Evolutionary conservation across 2,113 vertebrate genomes (phyloP).

Genomic region (Caranx melampygus): DNA sequence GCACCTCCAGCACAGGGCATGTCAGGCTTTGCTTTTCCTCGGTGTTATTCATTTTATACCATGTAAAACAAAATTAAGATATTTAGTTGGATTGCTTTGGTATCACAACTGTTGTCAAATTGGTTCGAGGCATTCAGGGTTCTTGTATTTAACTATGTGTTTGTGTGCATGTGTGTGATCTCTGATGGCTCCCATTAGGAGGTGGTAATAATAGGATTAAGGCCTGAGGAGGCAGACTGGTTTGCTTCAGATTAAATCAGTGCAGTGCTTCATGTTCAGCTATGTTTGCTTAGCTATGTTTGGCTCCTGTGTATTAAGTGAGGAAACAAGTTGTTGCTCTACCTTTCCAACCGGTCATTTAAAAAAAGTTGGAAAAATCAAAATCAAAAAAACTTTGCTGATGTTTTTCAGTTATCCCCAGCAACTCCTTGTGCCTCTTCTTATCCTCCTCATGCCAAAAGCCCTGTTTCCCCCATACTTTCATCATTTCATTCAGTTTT

Average conservation of each 20-base stretch:
- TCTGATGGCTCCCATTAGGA: slow-evolving; percentile 50
- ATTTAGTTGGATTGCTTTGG: slow-evolving; percentile 23
- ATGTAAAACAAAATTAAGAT: slow-evolving; percentile 14
- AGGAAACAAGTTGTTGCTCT: slow-evolving; percentile 23
- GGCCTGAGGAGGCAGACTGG: slow-evolving; percentile 56
- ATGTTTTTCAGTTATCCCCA: not conserved
- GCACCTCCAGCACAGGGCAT: slow-evolving; percentile 42
- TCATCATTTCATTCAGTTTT: slow-evolving; percentile 17
- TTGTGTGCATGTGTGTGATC: not conserved
- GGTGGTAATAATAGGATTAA: slow-evolving; percentile 72
- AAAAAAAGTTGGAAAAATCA: no score
- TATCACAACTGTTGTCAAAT: not conserved
- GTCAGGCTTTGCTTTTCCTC: slow-evolving; percentile 27
- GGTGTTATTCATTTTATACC: slow-evolving; percentile 21
- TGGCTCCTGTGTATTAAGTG: slow-evolving; percentile 36
- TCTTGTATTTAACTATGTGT: not conserved
- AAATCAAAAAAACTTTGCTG: not conserved
- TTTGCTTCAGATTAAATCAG: slow-evolving; percentile 64
- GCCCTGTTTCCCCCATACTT: slow-evolving; percentile 1
- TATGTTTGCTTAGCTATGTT: slow-evolving; percentile 55
- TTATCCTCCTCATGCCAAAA: not conserved
- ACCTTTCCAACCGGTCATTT: no score
- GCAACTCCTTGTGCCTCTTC: slow-evolving; percentile 8
- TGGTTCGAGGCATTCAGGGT: not conserved
- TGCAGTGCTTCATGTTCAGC: slow-evolving; percentile 47